Percentiles rank a stretch among this genome's conserved stretches.
Conservation (phyloP, 2,113 vertebrate species). For the Catagonus wagneri region DNA sequence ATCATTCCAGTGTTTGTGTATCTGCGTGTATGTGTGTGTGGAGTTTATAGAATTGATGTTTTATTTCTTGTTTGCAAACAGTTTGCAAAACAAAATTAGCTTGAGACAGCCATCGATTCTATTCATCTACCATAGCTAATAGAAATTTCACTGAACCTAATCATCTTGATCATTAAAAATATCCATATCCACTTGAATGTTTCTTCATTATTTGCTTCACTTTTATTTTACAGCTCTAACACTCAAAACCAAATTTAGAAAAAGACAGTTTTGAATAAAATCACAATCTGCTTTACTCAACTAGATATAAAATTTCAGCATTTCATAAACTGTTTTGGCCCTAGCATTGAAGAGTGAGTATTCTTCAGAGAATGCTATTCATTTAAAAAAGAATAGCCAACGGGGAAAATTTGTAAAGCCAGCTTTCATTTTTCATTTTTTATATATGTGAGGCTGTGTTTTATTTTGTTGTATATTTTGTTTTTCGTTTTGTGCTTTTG, state of each 20-base stretch:
- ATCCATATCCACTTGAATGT: background rate
- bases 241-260: background rate
- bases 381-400: background rate
- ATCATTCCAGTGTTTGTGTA: background rate
- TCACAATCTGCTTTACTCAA: background rate
- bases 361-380: background rate
- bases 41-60: background rate
- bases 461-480: background rate
- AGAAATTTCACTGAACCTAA: background rate
- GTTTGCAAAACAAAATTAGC: background rate
- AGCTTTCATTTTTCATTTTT: background rate
- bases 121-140: background rate
- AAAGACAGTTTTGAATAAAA: constrained; percentile 23
- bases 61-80: constrained; percentile 19
- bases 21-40: background rate
- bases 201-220: background rate
- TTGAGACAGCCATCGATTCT: background rate
- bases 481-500: background rate
- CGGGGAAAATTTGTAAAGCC: background rate
- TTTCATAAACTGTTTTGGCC: background rate
- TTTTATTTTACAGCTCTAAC: background rate
- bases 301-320: background rate
- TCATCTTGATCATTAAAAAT: constrained; percentile 10
- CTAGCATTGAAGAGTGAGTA: background rate
- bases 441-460: background rate